These are phyloP conservation scores for Myotis daubentonii DNA, from an alignment of 2,797 vertebrate genomes.

Conservation along the genomic window DNA sequence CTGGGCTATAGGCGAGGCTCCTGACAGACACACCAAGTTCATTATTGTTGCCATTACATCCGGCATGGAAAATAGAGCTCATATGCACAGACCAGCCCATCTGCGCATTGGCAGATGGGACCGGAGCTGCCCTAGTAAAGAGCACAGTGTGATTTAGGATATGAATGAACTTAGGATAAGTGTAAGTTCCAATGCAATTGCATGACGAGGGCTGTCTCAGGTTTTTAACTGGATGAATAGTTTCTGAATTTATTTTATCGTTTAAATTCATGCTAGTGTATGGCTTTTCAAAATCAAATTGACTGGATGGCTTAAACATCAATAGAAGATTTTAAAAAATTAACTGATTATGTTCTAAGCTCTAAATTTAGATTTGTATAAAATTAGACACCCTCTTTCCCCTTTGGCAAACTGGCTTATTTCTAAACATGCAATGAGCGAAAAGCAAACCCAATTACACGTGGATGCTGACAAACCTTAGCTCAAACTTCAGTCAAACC, in stretches of 20 bases:
- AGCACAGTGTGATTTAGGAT: constrained; percentile 59
- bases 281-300: constrained; percentile 70
- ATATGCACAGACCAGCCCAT: constrained; percentile 49
- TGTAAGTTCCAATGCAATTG: constrained; percentile 49
- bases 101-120: constrained; percentile 70
- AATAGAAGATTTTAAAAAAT: constrained; percentile 57
- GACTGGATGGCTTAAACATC: constrained; percentile 58
- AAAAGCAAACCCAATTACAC: constrained; percentile 42
- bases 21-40: background rate
- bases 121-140: constrained; percentile 53
- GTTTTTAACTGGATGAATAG: constrained; percentile 67
- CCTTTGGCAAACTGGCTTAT: constrained; percentile 28
- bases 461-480: background rate
- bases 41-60: background rate
- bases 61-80: constrained; percentile 31
- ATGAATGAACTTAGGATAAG: constrained; percentile 42
- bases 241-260: constrained; percentile 71
- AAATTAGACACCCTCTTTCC: constrained; percentile 18
- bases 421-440: background rate
- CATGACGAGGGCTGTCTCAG: constrained; percentile 34
- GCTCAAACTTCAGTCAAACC: background rate
- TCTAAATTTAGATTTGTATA: constrained; percentile 50
- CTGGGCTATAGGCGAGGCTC: background rate
- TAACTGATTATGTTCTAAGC: constrained; percentile 63
- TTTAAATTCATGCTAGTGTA: constrained; percentile 63